These are phyloP conservation scores for Diuraphis noxia DNA, from an alignment of 1,140 invertebrate genomes.

Conservation along the genomic window DNA sequence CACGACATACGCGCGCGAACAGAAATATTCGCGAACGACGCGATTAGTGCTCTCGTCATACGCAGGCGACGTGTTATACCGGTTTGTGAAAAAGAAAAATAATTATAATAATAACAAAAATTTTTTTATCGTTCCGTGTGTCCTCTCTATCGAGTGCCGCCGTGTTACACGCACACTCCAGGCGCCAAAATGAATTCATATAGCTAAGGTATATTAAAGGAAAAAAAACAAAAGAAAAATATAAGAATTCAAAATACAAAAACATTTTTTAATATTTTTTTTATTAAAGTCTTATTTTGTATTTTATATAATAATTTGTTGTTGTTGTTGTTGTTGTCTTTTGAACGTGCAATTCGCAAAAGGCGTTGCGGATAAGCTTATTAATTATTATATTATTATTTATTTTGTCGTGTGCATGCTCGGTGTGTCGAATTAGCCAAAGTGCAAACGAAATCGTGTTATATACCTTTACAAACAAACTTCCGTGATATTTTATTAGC, in stretches of 20 bases:
- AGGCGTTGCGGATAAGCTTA: background rate
- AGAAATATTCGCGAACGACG: slow-evolving; percentile 37
- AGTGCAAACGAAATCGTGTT: slow-evolving; percentile 22
- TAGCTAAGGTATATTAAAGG: slow-evolving; percentile 48
- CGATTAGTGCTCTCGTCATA: slow-evolving; percentile 42
- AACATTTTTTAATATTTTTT: background rate
- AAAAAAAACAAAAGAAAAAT: background rate
- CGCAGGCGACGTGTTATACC: slow-evolving; percentile 37
- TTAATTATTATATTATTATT: background rate
- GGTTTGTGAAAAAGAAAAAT: slow-evolving; percentile 43
- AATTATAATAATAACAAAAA: slow-evolving; percentile 26
- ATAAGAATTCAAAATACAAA: background rate
- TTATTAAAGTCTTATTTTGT: background rate
- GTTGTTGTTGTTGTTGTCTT: background rate
- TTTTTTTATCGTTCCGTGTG: slow-evolving; percentile 21
- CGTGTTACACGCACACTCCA: slow-evolving; percentile 49
- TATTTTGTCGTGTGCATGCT: slow-evolving; percentile 9
- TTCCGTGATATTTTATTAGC: slow-evolving; percentile 20
- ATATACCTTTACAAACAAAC: slow-evolving; percentile 7
- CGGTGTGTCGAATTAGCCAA: slow-evolving; percentile 8
- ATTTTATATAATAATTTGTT: background rate
- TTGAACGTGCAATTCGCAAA: background rate
- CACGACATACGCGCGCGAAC: slow-evolving; percentile 31
- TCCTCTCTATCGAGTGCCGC: slow-evolving; percentile 43
- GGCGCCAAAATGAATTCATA: slow-evolving; percentile 51